A percentile compares a stretch with the other conserved stretches of the same genome.
Evolutionary conservation across 1,140 invertebrate genomes (phyloP).

Genomic region (Aphidius gifuensis): DNA sequence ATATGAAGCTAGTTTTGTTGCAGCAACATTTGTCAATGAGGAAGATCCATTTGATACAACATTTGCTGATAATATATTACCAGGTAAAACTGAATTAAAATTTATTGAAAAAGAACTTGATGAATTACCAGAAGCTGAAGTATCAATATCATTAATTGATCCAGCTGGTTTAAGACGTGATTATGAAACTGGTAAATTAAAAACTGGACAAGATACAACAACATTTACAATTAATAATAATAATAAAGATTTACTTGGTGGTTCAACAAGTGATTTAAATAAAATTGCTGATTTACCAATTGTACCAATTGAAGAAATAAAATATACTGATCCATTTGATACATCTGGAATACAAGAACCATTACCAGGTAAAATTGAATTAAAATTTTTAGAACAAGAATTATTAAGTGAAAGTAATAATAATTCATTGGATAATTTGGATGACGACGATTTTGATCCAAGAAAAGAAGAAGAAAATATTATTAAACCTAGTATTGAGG

Average conservation of each 20-base stretch:
- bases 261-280: conserved; percentile 72
- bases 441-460: conserved; percentile 72
- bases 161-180: conserved; percentile 57
- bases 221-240: conserved; percentile 33
- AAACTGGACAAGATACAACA: conserved; percentile 19
- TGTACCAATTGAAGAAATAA: conserved; percentile 59
- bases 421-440: conserved; percentile 24
- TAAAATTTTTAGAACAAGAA: conserved; percentile 77
- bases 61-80: conserved; percentile 74
- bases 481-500: too few relatives aligned
- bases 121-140: conserved; percentile 44
- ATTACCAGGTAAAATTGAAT: conserved; percentile 71
- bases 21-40: conserved; percentile 50
- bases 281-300: conserved; percentile 68
- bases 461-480: conserved; percentile 49
- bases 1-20: conserved; percentile 49
- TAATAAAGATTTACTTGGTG: conserved; percentile 65
- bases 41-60: conserved; percentile 84
- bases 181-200: conserved; percentile 45
- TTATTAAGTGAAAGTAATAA: conserved; percentile 54
- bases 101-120: conserved; percentile 63
- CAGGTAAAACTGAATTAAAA: conserved; percentile 64
- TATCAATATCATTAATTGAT: conserved; percentile 48
- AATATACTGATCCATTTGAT: conserved; percentile 80
- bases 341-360: conserved; percentile 72